Evolutionary conservation across 2,113 vertebrate species (phyloP), one percentile per base, ranked within the genome.

Genomic region (Emberiza fucata): DNA sequence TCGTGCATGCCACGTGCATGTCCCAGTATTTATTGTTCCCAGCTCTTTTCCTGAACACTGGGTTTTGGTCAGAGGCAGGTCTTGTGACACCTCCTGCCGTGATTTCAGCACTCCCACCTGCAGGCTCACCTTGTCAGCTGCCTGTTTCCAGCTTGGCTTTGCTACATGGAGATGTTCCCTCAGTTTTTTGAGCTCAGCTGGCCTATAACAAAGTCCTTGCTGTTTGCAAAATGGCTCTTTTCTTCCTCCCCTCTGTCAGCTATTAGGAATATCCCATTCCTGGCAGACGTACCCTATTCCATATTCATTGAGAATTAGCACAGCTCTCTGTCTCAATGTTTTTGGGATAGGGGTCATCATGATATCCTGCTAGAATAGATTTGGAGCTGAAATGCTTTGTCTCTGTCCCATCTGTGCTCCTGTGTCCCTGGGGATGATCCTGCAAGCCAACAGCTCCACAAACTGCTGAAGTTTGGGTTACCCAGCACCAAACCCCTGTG

Each of bases 91-190:
- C 35, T 82, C 71, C 35, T 77, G 66, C 66, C 5, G 0, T 1
- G 2, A 21, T 65, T 85, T 86, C 78, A 88, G 51, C 47, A 33
- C 71, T 91, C 82, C 75, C 71, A 93, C 85, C 79, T 90, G 17
- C 68, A 24, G 14, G 15, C n/a, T 96, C 75, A 91, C 92, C 90
- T 93, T 86, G 60, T 60, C 75, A 86, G 17, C 65, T 73, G 47
- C 44, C 40, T 90, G 72, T 78, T 88, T 28, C 19, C 61, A 50
- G 48, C 40, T 11, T 71, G 64, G 23, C 40, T 90, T 90, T 93
- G 51, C 50, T 81, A 88, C 22, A 86, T 81, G 82, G 82, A 95
- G 83, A 78, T 29, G 33, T 78, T 94, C 61, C 60, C 80, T 93
- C 40, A 13, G 27, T 20, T 94, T 54, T 95, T 82, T 63, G 22